phyloP scores from a whole-genome alignment of 2,888 invertebrate genomes.

The Cerceris ruficornis region DNA sequence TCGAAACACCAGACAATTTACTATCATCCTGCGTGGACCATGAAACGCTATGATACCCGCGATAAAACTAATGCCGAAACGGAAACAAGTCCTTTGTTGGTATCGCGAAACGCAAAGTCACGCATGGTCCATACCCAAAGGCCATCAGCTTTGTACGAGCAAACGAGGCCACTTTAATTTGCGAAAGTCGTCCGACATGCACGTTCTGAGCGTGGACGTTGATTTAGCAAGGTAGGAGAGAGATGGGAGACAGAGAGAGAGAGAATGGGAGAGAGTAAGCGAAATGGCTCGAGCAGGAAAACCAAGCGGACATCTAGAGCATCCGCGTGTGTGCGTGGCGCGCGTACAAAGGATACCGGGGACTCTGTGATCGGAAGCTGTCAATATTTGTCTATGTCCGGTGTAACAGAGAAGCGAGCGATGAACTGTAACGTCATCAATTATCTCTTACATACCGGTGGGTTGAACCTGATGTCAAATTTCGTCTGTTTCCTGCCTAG shows the following conservation, averaged over 20 bases:
- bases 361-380: slow-evolving; percentile 66
- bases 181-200: slow-evolving; percentile 60
- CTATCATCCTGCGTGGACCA: neutral
- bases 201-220: slow-evolving; percentile 54
- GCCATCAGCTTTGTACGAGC: slow-evolving; percentile 29
- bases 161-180: slow-evolving; percentile 62
- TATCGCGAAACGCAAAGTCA: slow-evolving; percentile 34
- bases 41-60: slow-evolving; percentile 2
- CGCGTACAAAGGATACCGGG: slow-evolving; percentile 60
- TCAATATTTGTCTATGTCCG: slow-evolving; percentile 74
- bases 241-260: too few species aligned
- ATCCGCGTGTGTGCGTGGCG: slow-evolving; percentile 42
- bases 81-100: slow-evolving; percentile 43
- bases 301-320: slow-evolving; percentile 59
- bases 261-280: slow-evolving; percentile 15
- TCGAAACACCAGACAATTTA: neutral
- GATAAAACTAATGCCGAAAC: slow-evolving; percentile 46
- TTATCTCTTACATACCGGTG: slow-evolving; percentile 73
- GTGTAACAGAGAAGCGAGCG: slow-evolving; percentile 68
- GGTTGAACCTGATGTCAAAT: slow-evolving; percentile 57
- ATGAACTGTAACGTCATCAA: slow-evolving; percentile 76
- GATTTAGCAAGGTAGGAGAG: slow-evolving; percentile 59
- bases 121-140: slow-evolving; percentile 32
- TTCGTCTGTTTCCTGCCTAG: slow-evolving; percentile 44
- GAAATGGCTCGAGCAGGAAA: slow-evolving; percentile 55